These are phyloP conservation scores for Rhimphoctona megacephalus DNA, from an alignment of 2,888 invertebrate species.

Conservation along the genomic window DNA sequence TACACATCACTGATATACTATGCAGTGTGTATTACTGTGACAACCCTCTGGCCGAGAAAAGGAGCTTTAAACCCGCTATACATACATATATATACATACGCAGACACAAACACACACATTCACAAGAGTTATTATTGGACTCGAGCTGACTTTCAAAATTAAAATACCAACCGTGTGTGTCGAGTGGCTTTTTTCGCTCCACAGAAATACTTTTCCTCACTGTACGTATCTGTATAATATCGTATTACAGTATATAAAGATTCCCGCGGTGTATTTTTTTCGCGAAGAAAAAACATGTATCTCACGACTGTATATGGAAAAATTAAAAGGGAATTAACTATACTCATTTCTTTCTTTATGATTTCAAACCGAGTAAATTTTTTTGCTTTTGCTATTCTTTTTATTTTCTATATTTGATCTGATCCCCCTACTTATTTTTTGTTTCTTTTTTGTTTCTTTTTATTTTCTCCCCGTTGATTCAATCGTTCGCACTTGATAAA, in stretches of 20 bases:
- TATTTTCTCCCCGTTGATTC: background rate
- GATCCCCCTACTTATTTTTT: background rate
- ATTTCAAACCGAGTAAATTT: background rate
- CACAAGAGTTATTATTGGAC: background rate
- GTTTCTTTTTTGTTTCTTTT: background rate
- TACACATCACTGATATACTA: slow-evolving; percentile 2
- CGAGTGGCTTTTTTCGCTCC: background rate
- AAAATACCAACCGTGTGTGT: background rate
- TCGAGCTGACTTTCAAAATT: background rate
- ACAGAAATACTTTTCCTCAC: background rate
- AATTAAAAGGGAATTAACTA: background rate
- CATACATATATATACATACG: background rate
- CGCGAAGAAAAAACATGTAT: background rate
- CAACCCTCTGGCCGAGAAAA: slow-evolving; percentile 23
- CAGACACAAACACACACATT: background rate
- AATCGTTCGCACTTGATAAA: slow-evolving; percentile 4
- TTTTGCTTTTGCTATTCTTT: background rate
- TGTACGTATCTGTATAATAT: background rate
- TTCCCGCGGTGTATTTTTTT: background rate
- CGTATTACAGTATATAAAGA: background rate
- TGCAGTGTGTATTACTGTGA: slow-evolving; percentile 18
- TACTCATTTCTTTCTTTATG: background rate
- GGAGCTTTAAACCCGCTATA: slow-evolving; percentile 22
- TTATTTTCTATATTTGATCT: background rate
- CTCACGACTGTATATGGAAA: background rate